Evolutionary conservation across 2,888 invertebrate genomes (phyloP).

Genomic region (Melanostoma scalare): DNA sequence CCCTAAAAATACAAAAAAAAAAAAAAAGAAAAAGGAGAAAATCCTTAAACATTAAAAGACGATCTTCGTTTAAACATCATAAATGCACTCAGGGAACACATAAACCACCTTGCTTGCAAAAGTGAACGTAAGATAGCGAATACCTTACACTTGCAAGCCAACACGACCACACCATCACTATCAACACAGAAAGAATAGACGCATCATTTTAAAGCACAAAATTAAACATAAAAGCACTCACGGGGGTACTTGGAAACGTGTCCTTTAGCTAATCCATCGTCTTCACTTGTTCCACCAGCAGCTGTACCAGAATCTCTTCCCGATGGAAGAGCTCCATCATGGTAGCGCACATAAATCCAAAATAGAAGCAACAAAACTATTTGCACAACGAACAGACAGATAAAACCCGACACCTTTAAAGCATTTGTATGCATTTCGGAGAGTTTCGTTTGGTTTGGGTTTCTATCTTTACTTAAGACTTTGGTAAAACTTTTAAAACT

Average conservation of each 20-base stretch:
- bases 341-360: slow-evolving; percentile 83
- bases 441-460: slow-evolving; percentile 10
- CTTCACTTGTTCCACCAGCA: slow-evolving; percentile 74
- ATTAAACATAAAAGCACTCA: slow-evolving; percentile 79
- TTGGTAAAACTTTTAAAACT: slow-evolving; percentile 24
- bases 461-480: slow-evolving; percentile 41
- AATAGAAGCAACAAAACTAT: slow-evolving; percentile 83
- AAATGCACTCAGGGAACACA: slow-evolving; percentile 52
- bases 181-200: slow-evolving; percentile 19
- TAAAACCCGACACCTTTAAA: slow-evolving; percentile 80
- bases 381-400: slow-evolving; percentile 83
- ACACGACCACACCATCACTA: slow-evolving; percentile 41
- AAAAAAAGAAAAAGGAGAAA: background rate
- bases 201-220: slow-evolving; percentile 77
- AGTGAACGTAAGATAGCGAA: slow-evolving; percentile 74
- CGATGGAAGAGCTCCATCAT: slow-evolving; percentile 79
- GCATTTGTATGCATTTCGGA: slow-evolving; percentile 80
- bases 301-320: slow-evolving; percentile 33
- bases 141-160: slow-evolving; percentile 76
- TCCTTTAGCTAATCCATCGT: slow-evolving; percentile 79
- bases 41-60: background rate
- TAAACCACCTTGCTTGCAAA: slow-evolving; percentile 60
- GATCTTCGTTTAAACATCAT: slow-evolving; percentile 42
- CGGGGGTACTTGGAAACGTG: slow-evolving; percentile 82
- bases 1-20: background rate